phyloP scores from a whole-genome alignment of 2,888 invertebrate species.

The Agrochola lota region DNA sequence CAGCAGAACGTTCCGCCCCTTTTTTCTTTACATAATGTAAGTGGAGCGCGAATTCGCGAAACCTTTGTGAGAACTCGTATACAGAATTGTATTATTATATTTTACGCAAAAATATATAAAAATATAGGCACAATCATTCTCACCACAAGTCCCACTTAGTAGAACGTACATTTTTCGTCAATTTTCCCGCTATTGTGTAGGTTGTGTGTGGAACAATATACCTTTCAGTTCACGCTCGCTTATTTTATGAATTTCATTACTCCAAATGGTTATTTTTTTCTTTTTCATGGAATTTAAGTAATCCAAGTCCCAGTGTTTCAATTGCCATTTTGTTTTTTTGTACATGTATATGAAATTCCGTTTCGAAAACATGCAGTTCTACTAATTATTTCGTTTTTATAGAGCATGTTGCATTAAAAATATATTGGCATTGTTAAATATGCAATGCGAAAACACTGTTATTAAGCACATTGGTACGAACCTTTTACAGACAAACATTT shows the following conservation, averaged over 20 bases:
- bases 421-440: not conserved
- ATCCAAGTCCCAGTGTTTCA: constrained; percentile 16
- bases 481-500: too few species aligned
- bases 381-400: not conserved
- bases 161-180: constrained; percentile 45
- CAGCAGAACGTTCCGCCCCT: constrained; percentile 4
- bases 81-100: constrained; percentile 52
- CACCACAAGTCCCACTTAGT: constrained; percentile 51
- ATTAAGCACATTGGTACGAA: too few species aligned
- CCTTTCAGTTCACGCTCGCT: constrained; percentile 38
- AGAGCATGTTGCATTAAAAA: not conserved
- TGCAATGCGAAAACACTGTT: not conserved
- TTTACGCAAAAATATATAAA: constrained; percentile 40
- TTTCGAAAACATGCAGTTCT: not conserved
- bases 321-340: not conserved
- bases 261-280: constrained; percentile 26
- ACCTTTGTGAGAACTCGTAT: constrained; percentile 38
- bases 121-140: constrained; percentile 49
- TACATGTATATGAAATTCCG: not conserved
- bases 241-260: constrained; percentile 42
- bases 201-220: constrained; percentile 43
- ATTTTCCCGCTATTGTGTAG: constrained; percentile 46
- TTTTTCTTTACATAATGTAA: constrained; percentile 43
- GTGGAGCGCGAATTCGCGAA: constrained; percentile 39
- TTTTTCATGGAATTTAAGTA: constrained; percentile 20